Evolutionary conservation across 2,888 invertebrate species (phyloP), one percentile per base, ranked within the genome.

Genomic region (Ophion obscuratus): DNA sequence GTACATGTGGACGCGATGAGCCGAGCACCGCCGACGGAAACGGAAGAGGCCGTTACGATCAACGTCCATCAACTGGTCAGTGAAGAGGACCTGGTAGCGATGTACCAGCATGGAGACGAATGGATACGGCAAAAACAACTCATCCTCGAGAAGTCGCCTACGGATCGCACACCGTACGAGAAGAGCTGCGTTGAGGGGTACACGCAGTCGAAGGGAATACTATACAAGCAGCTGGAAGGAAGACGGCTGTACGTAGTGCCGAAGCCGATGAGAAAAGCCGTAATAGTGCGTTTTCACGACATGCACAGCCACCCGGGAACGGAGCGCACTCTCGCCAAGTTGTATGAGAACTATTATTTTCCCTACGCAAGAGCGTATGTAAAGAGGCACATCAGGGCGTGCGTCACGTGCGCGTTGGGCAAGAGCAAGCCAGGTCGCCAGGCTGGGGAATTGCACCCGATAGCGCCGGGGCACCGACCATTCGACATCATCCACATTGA

Each of bases 1-100:
- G 82, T 77, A 11, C 89, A 89, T 66, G 87, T 87, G 1, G 89
- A 89, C 44, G 88, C 88, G 6, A 40, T 88, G 27, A 88, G 88
- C 47, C 74, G 88, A 27, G 78, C 84, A 2, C 89, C 89, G 5
- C 77, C 80, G 2, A 74, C 57, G 14, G 5, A 10, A 0, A 6
- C n/a, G 20, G 53, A 70, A 2, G 36, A 36, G 36, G 36, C 36
- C 2, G 36, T 36, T 7, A 36, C 36, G 3, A 36, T 7, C 36
- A 7, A 36, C 10, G 27, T 70, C 0, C 1, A 44, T 20, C 44
- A 40, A 85, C 20, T 59, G 62, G 57, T 7, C 11, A 40, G 11
- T 17, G 59, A 81, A 0, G 75, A 68, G 4, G 75, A 81, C 5
- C 44, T 4, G 2, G 47, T 81, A 1, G 6, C 44, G 24, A 44